phyloP scores from a whole-genome alignment of 2,888 invertebrate genomes.

The Andrena haemorrhoa region DNA sequence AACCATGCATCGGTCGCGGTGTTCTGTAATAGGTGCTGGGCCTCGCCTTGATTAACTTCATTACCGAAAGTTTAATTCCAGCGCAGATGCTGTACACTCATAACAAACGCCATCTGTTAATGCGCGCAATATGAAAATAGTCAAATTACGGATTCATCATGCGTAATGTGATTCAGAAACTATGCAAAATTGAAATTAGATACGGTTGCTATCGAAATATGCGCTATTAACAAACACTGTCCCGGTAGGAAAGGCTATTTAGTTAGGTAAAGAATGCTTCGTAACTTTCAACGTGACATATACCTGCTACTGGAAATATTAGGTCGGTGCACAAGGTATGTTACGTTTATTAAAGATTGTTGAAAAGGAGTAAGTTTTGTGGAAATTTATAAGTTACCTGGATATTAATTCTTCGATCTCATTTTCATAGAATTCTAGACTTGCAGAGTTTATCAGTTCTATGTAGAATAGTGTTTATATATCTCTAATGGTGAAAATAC shows the following conservation, averaged over 20 bases:
- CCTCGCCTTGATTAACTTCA: constrained; percentile 53
- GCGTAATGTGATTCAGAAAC: constrained; percentile 22
- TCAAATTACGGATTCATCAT: constrained; percentile 49
- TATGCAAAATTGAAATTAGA: constrained; percentile 40
- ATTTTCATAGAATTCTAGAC: no score
- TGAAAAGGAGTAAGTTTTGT: no score
- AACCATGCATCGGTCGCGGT: neutral
- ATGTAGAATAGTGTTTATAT: no score
- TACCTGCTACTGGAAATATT: no score
- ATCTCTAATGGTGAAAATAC: no score
- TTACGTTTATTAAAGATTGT: no score
- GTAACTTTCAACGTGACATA: neutral
- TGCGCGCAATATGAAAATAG: constrained; percentile 29
- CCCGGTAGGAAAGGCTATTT: neutral
- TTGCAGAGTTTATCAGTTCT: no score
- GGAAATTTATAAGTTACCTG: no score
- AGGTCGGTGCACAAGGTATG: no score
- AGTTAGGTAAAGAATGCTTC: neutral
- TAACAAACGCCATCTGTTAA: constrained; percentile 42
- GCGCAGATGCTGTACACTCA: constrained; percentile 54
- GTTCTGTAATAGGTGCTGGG: constrained; percentile 2
- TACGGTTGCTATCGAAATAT: neutral
- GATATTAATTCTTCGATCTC: no score
- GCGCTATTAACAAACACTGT: neutral
- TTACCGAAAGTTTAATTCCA: constrained; percentile 53